Percentiles rank a stretch among this genome's conserved stretches.
Conservation (phyloP, 2,113 vertebrate species). For the Ammodytes marinus region DNA sequence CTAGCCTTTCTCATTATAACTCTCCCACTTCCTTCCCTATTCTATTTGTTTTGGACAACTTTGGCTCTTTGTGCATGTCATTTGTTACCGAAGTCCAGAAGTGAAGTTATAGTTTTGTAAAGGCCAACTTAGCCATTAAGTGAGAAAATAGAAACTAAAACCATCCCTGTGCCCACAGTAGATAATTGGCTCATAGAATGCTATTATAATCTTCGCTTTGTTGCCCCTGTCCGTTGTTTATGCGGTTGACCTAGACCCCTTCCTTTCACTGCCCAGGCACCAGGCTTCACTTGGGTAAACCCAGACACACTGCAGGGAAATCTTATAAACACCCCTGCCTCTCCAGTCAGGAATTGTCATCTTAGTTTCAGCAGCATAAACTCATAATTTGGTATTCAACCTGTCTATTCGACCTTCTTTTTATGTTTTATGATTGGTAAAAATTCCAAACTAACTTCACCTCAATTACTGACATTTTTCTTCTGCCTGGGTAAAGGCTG, state of each 20-base stretch:
- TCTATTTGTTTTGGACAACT: slow-evolving; percentile 2
- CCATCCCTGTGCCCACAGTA: neutral
- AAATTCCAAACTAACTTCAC: neutral
- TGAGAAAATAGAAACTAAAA: slow-evolving; percentile 6
- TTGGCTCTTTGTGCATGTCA: neutral
- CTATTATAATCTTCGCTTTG: neutral
- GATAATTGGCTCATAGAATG: neutral
- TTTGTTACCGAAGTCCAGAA: slow-evolving; percentile 4
- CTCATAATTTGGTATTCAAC: neutral
- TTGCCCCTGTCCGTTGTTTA: neutral
- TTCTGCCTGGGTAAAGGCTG: slow-evolving; percentile 20
- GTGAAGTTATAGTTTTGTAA: neutral
- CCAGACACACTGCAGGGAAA: neutral
- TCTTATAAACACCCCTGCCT: neutral
- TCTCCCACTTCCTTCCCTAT: neutral
- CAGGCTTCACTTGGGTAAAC: neutral
- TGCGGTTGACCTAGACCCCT: neutral
- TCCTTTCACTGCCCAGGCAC: neutral
- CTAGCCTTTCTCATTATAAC: slow-evolving; percentile 22
- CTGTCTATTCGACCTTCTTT: neutral
- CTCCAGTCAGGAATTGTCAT: neutral
- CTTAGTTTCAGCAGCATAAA: neutral
- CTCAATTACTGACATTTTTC: slow-evolving; percentile 31
- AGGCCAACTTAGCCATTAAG: slow-evolving; percentile 5
- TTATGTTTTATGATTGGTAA: neutral